Evolutionary conservation across 2,113 vertebrate genomes (phyloP).

Genomic region (Sylvilagus bachmani): DNA sequence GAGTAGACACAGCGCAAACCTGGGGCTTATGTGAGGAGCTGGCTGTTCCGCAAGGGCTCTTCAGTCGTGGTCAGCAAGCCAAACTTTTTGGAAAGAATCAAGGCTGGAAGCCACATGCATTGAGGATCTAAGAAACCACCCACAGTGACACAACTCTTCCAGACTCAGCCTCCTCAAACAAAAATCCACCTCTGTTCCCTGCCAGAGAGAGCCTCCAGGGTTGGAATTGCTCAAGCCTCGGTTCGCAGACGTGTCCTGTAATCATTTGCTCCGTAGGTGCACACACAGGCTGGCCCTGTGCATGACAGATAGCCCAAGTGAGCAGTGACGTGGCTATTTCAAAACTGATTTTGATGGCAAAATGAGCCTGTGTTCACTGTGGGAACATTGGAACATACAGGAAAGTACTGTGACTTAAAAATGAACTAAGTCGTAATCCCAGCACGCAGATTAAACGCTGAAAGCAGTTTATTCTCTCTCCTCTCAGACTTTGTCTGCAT

Average conservation of each 20-base stretch:
- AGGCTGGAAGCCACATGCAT: constrained; percentile 40
- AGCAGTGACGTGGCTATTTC: not conserved
- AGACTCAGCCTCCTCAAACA: constrained; percentile 58
- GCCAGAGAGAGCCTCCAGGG: constrained; percentile 8
- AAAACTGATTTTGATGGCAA: constrained; percentile 18
- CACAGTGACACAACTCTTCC: constrained; percentile 66
- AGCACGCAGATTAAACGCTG: not conserved
- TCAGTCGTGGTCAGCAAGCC: constrained; percentile 4
- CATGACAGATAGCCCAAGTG: not conserved
- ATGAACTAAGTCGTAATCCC: not conserved
- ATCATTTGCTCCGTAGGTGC: not conserved
- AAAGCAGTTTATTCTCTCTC: not conserved
- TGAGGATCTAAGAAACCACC: constrained; percentile 68
- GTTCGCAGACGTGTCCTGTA: constrained; percentile 23
- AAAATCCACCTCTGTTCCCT: constrained; percentile 61
- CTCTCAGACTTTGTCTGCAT: not conserved
- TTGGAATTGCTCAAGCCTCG: constrained; percentile 28
- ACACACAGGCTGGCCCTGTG: not conserved
- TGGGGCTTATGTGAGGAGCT: not conserved
- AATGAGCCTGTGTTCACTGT: constrained; percentile 36
- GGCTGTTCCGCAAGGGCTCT: not conserved
- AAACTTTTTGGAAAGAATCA: not conserved
- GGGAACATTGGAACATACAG: not conserved
- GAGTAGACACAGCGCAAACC: not conserved
- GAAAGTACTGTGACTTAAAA: not conserved